These are phyloP conservation scores for Limnothrissa miodon DNA, from an alignment of 2,113 vertebrate species.

Conservation along the genomic window DNA sequence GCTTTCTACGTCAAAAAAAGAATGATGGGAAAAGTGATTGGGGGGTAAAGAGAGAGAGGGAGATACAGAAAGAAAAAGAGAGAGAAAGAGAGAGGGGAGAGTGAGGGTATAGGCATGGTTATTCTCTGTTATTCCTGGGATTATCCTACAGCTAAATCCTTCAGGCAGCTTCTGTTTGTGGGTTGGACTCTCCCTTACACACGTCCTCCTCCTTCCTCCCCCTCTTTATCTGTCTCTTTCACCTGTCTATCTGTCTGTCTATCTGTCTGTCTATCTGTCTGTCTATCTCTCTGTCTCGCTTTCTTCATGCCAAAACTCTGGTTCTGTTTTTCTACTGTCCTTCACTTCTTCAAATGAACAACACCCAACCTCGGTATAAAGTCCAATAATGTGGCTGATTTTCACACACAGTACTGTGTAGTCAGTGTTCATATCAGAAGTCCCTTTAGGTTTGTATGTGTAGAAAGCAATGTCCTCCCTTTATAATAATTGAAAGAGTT, in stretches of 20 bases:
- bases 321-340: neutral
- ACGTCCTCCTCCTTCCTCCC: neutral
- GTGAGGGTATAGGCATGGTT: neutral
- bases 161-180: conserved; percentile 26
- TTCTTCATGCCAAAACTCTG: too few relatives aligned
- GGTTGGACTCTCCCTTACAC: conserved; percentile 3
- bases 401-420: neutral
- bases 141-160: conserved; percentile 40
- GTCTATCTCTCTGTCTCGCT: neutral
- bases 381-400: neutral
- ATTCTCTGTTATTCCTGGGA: conserved; percentile 38
- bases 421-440: too few relatives aligned
- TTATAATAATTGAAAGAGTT: neutral
- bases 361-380: too few relatives aligned
- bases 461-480: neutral
- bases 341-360: too few relatives aligned
- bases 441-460: neutral
- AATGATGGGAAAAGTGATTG: neutral
- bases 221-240: neutral
- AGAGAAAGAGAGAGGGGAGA: neutral
- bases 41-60: conserved; percentile 23
- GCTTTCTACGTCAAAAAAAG: neutral
- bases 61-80: conserved; percentile 5
- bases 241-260: neutral
- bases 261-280: neutral